These are phyloP conservation scores for Protonibea diacanthus DNA, from an alignment of 2,797 vertebrate genomes.

Conservation along the genomic window DNA sequence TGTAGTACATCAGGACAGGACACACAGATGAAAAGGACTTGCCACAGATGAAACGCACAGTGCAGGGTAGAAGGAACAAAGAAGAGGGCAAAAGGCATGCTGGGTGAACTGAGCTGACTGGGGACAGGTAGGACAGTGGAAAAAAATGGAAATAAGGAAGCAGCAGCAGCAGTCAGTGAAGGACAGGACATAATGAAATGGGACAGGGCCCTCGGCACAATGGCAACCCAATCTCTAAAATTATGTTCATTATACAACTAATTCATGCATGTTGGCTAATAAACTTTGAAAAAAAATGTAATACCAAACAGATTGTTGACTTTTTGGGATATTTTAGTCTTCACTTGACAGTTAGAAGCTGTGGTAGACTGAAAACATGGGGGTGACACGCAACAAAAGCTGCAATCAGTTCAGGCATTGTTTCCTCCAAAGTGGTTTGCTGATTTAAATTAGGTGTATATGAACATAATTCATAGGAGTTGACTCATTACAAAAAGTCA, in stretches of 20 bases:
- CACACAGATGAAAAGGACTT: slow-evolving; percentile 2
- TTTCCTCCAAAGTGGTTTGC: slow-evolving; percentile 11
- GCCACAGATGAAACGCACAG: slow-evolving; percentile 5
- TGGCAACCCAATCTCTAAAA: neutral
- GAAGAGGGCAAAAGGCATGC: neutral
- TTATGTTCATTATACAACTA: neutral
- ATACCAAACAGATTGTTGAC: neutral
- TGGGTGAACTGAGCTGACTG: neutral
- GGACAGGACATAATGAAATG: neutral
- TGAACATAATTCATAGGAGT: slow-evolving; percentile 12
- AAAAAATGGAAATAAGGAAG: neutral
- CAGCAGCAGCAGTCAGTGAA: neutral
- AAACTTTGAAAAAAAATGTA: neutral
- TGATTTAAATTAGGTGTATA: slow-evolving; percentile 11
- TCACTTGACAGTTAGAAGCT: slow-evolving; percentile 1
- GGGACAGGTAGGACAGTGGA: neutral
- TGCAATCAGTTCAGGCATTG: slow-evolving; percentile 25
- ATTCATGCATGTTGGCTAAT: neutral
- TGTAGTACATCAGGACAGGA: neutral
- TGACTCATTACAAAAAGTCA: slow-evolving; percentile 9
- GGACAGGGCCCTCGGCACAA: neutral
- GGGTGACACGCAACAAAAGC: neutral
- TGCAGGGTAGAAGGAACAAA: neutral
- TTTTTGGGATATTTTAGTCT: neutral
- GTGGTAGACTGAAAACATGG: neutral